Conservation (phyloP, 2,113 vertebrate species). For the Athene noctua region DNA sequence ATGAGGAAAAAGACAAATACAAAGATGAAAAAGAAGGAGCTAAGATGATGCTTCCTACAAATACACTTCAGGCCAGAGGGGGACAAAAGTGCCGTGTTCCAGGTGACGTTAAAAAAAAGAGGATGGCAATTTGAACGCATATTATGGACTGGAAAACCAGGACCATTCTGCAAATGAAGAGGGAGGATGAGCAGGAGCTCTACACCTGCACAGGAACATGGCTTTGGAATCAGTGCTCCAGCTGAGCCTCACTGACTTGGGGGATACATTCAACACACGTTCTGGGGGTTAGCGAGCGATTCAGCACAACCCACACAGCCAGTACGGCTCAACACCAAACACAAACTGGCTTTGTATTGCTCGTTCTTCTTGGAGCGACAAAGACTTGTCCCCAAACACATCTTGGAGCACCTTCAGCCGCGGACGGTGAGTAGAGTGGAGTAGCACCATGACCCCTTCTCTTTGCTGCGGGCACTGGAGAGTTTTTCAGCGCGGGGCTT, state of each 20-base stretch:
- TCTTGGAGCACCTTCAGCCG: not conserved
- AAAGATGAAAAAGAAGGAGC: not conserved
- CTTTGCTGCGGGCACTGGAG: not conserved
- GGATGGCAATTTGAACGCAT: not conserved
- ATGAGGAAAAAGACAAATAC: not conserved
- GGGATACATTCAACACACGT: fast-evolving
- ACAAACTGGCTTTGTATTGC: not conserved
- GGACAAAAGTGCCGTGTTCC: not conserved
- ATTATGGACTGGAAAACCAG: not conserved
- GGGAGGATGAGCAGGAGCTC: not conserved
- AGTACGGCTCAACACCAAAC: too few species aligned
- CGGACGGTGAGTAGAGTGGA: fast-evolving
- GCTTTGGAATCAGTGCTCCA: not conserved
- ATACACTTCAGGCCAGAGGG: not conserved
- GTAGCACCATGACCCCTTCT: not conserved
- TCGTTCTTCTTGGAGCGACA: not conserved
- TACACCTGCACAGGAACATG: fast-evolving
- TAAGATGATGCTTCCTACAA: not conserved
- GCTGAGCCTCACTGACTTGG: not conserved
- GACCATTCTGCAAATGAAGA: not conserved
- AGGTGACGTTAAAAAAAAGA: not conserved
- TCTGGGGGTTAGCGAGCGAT: fast-evolving
- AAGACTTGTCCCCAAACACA: not conserved
- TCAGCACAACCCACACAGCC: not conserved
- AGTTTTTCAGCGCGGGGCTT: not conserved